Conservation (phyloP, 2,797 vertebrate species). For the Glossophaga mutica region DNA sequence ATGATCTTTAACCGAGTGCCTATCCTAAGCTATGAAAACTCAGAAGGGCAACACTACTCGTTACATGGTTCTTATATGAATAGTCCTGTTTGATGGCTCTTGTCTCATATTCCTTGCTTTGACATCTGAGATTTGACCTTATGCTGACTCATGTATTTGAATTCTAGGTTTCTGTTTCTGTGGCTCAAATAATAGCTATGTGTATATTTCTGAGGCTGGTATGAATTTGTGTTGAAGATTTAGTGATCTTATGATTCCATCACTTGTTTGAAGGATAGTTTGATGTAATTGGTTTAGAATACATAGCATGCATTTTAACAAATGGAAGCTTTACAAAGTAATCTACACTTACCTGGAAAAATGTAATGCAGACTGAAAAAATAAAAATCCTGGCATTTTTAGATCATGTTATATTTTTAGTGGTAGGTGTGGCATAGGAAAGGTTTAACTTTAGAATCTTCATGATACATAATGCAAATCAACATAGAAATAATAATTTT, state of each 20-base stretch:
- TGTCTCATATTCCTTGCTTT: not conserved
- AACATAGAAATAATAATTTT: slow-evolving; percentile 10
- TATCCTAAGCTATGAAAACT: not conserved
- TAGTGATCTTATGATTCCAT: not conserved
- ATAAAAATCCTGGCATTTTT: not conserved
- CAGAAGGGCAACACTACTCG: not conserved
- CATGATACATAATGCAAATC: not conserved
- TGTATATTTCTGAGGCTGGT: not conserved
- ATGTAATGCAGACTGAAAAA: not conserved
- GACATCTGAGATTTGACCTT: not conserved
- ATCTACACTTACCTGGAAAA: not conserved
- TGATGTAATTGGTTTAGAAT: not conserved
- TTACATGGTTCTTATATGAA: not conserved
- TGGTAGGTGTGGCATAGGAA: not conserved
- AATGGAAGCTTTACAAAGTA: not conserved
- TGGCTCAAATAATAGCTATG: not conserved
- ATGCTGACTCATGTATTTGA: not conserved
- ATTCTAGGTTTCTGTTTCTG: not conserved
- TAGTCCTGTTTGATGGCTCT: not conserved
- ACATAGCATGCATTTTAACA: not conserved
- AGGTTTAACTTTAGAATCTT: not conserved
- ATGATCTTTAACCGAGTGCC: not conserved
- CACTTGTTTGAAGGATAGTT: not conserved
- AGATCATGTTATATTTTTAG: not conserved
- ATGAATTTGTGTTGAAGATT: not conserved